Conservation (phyloP, 2,888 invertebrate species). For the Petrophora chlorosata region DNA sequence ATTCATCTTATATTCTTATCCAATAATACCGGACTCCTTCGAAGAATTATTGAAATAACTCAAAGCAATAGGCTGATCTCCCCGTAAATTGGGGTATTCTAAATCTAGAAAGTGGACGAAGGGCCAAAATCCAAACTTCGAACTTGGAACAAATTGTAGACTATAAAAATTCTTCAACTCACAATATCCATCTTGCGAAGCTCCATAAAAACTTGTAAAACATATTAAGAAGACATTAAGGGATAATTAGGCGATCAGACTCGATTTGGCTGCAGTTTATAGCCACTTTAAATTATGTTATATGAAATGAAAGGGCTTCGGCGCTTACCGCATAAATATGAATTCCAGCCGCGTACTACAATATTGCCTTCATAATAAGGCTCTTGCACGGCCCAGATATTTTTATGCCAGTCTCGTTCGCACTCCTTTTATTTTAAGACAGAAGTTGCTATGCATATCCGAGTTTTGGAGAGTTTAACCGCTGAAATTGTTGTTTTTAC, state of each 20-base stretch:
- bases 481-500: slow-evolving; percentile 44
- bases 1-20: too few relatives aligned
- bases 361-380: slow-evolving; percentile 74
- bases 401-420: slow-evolving; percentile 61
- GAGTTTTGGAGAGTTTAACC: slow-evolving; percentile 47
- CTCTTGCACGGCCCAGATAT: slow-evolving; percentile 49
- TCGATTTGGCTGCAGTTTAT: slow-evolving; percentile 44
- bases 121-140: too few relatives aligned
- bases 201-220: slow-evolving; percentile 1
- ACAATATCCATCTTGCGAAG: background rate
- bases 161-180: background rate
- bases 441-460: slow-evolving; percentile 57
- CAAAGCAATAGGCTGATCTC: too few relatives aligned
- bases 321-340: slow-evolving; percentile 56
- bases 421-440: slow-evolving; percentile 69
- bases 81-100: too few relatives aligned
- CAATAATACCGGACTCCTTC: too few relatives aligned
- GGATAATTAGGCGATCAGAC: slow-evolving; percentile 45
- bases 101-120: too few relatives aligned
- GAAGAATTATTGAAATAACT: too few relatives aligned
- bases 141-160: too few relatives aligned
- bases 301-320: slow-evolving; percentile 41
- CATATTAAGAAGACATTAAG: slow-evolving; percentile 17
- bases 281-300: slow-evolving; percentile 46
- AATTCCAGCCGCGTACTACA: slow-evolving; percentile 63